Conservation (phyloP, 2,797 vertebrate genomes). For the Gallinago solitaria region DNA sequence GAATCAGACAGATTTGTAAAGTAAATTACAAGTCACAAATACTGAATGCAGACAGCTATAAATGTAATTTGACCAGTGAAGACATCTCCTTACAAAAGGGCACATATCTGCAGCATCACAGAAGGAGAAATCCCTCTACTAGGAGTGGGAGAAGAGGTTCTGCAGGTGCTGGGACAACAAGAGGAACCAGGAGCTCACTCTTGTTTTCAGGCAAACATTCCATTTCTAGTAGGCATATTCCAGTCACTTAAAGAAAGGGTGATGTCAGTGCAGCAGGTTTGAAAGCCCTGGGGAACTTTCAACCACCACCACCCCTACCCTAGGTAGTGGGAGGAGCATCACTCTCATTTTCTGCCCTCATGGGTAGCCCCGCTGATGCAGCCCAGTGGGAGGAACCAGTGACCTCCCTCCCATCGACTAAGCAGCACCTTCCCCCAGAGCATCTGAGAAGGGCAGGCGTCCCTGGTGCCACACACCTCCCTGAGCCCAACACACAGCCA, state of each 20-base stretch:
- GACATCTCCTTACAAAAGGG: neutral
- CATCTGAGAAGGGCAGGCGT: neutral
- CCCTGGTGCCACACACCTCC: neutral
- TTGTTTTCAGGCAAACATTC: neutral
- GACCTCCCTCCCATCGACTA: neutral
- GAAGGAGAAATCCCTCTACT: neutral
- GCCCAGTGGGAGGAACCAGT: neutral
- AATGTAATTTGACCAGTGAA: neutral
- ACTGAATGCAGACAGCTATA: neutral
- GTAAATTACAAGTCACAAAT: conserved; percentile 18
- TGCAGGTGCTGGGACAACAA: neutral
- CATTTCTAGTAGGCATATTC: neutral
- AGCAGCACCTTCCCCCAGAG: neutral
- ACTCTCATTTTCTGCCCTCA: neutral
- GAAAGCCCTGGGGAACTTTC: neutral
- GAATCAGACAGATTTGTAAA: conserved; percentile 40
- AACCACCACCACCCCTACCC: neutral
- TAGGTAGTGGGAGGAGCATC: neutral
- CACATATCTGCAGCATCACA: neutral
- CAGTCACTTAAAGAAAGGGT: neutral
- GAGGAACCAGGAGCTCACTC: neutral
- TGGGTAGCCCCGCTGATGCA: neutral
- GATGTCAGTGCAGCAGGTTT: neutral
- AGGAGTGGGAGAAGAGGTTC: neutral
- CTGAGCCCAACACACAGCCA: neutral